Evolutionary conservation across 2,888 invertebrate genomes (phyloP), one percentile per base, ranked within the genome.

Genomic region (Drosophila phalerata): DNA sequence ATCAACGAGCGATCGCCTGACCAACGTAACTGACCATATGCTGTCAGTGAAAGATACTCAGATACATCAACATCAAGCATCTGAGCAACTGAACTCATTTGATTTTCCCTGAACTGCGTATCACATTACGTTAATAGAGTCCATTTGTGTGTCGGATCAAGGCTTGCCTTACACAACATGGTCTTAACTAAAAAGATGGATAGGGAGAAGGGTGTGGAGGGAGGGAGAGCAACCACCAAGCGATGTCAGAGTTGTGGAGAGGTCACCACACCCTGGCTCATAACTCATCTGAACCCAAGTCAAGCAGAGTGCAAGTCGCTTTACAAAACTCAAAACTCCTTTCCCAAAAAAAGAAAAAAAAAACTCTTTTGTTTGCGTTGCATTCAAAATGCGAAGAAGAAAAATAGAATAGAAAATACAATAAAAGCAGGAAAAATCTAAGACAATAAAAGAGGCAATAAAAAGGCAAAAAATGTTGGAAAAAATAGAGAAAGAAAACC

Each of bases 91-190:
- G 22, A 61, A 19, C 42, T 64, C 60, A 67, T 76, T 74, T 69
- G 79, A 81, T 84, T 84, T 76, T 64, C 13, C 58, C 68, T 69
- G 75, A 69, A 47, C 49, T 69, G 63, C 75, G 61, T 79, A 83
- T 83, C 83, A 57, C 60, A 72, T 83, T 80, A 75, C 83, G 53
- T 80, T 78, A 78, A 83, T 76, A 74, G 83, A 68, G 71, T 76
- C 70, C 76, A 72, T 73, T 77, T 34, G 43, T 49, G 66, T 37
- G n/a, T 15, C 22, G 56, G 49, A 38, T 34, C 34, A 49, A 45
- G 64, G 30, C 17, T 52, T 47, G 63, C 52, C 73, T 49, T 32
- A 19, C 61, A 34, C 32, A 48, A 49, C 32, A 48, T 45, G 9
- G 30, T 48, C 57, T 67, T 55, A 19, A 43, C 64, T 77, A 64